A percentile compares a stretch with the other conserved stretches of the same genome.
Conservation (phyloP, 2,797 vertebrate genomes). For the Takifugu rubripes region DNA sequence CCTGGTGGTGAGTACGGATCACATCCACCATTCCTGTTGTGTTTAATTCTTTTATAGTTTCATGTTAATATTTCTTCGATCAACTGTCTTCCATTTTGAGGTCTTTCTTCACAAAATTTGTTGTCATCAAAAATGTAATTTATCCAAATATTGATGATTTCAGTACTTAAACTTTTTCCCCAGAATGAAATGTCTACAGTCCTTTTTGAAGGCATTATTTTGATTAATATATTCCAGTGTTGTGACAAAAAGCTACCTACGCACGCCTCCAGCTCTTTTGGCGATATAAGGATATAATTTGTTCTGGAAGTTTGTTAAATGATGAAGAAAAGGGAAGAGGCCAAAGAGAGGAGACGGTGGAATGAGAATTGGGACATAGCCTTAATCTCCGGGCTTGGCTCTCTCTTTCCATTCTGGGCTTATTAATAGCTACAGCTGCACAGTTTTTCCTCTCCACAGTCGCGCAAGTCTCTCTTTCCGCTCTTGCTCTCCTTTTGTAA, state of each 20-base stretch:
- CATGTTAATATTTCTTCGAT: conserved; percentile 15
- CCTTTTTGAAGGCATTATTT: no score
- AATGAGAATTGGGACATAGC: conserved; percentile 73
- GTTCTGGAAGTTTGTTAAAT: conserved; percentile 51
- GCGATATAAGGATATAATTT: conserved; percentile 24
- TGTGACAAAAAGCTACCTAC: background rate
- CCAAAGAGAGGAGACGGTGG: conserved; percentile 52
- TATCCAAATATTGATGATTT: conserved; percentile 35
- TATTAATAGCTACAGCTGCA: conserved; percentile 76
- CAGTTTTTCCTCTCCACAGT: conserved; percentile 61
- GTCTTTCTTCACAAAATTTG: conserved; percentile 18
- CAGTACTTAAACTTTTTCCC: no score
- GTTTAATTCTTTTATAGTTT: conserved; percentile 3
- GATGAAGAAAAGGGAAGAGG: conserved; percentile 41
- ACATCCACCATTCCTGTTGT: background rate
- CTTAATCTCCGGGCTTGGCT: conserved; percentile 68
- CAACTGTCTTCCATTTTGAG: conserved; percentile 24
- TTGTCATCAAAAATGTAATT: conserved; percentile 67
- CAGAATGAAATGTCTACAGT: no score
- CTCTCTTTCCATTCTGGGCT: conserved; percentile 67
- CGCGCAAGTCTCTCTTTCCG: conserved; percentile 63
- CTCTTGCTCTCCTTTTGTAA: conserved; percentile 54
- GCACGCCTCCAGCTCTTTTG: conserved; percentile 9
- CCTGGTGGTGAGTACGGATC: conserved; percentile 71
- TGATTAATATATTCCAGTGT: no score